Conservation (phyloP, 64 coral and sea anemone species). For the Astreopora myriophthalma region DNA sequence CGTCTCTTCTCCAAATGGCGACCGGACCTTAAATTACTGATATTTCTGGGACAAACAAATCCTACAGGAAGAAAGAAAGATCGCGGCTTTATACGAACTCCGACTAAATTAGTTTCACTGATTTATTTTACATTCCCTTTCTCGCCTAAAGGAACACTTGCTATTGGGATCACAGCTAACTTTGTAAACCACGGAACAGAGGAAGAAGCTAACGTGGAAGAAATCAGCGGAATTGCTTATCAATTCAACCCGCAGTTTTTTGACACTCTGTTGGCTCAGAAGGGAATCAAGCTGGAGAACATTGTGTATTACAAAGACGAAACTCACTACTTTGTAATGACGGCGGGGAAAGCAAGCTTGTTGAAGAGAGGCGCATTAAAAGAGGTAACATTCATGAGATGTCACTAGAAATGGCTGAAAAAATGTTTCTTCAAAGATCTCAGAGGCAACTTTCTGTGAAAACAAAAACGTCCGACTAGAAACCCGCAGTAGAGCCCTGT, state of each 20-base stretch:
- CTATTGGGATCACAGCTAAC: conserved; percentile 94
- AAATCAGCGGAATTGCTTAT: conserved; percentile 96
- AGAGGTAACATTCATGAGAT: conserved; percentile 42
- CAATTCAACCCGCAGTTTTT: conserved; percentile 98
- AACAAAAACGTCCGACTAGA: no score
- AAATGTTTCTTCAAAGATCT: no score
- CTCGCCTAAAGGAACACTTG: conserved; percentile 69
- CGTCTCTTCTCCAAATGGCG: no score
- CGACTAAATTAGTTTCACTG: no score
- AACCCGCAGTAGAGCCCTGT: no score
- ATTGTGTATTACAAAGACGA: conserved; percentile 99
- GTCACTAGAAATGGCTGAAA: background rate
- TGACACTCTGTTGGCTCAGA: conserved; percentile 62
- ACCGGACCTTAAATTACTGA: no score
- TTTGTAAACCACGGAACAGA: conserved; percentile 90
- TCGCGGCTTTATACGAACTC: no score
- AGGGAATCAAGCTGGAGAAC: conserved; percentile 88
- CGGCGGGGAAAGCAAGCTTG: conserved; percentile 85
- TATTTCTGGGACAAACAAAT: no score
- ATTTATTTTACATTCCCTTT: background rate
- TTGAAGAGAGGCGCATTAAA: conserved; percentile 77
- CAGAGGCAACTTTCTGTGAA: no score
- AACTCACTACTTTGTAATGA: conserved; percentile 99
- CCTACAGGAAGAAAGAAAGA: no score
- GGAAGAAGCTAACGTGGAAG: conserved; percentile 84